Conservation (phyloP, 37 sponge, comb jelly and placozoan genomes). For the Haliclona indistincta region DNA sequence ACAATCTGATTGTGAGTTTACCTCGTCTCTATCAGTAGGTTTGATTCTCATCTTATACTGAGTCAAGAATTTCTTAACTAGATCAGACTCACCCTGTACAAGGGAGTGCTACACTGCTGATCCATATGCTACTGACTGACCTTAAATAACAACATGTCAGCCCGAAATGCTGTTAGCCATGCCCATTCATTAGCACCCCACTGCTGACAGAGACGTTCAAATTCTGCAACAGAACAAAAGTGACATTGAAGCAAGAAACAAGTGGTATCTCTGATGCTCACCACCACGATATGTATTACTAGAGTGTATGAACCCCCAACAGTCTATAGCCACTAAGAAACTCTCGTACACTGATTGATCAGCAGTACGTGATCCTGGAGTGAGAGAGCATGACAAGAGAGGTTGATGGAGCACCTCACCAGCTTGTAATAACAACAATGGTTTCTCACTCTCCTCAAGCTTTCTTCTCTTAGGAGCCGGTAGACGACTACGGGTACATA, state of each 20-base stretch:
- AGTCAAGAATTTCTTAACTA: constrained; percentile 29
- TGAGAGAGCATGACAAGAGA: no score
- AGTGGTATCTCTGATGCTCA: neutral
- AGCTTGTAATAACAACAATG: no score
- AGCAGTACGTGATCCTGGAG: constrained; percentile 25
- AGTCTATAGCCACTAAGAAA: constrained; percentile 73
- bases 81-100: constrained; percentile 36
- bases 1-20: neutral
- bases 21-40: constrained; percentile 32
- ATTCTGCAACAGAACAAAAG: no score
- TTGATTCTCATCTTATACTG: constrained; percentile 46
- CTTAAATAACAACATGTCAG: constrained; percentile 72
- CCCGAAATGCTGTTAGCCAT: constrained; percentile 73
- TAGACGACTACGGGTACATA: no score
- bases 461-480: no score
- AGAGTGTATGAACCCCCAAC: constrained; percentile 85
- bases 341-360: constrained; percentile 57
- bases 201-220: constrained; percentile 74
- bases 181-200: constrained; percentile 84
- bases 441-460: no score
- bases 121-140: no score
- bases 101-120: no score
- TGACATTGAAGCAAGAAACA: neutral
- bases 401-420: no score
- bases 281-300: constrained; percentile 76